phyloP scores from a whole-genome alignment of 2,113 vertebrate species.

The Loxodonta africana region DNA sequence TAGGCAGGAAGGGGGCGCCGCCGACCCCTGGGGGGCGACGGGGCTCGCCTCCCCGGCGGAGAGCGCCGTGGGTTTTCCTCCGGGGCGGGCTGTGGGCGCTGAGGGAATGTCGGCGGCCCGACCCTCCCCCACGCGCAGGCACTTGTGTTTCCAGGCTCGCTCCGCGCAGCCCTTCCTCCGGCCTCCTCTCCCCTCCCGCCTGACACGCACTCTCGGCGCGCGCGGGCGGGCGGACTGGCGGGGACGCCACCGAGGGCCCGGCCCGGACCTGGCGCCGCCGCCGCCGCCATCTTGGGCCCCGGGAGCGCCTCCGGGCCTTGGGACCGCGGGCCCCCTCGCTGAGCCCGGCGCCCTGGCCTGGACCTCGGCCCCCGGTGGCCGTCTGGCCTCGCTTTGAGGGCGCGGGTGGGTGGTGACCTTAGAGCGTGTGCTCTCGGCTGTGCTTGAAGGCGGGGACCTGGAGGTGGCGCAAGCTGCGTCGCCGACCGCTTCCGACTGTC shows the following conservation, averaged over 20 bases:
- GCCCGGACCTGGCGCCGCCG: slow-evolving; percentile 62
- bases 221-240: neutral
- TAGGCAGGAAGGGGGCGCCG: slow-evolving; percentile 80
- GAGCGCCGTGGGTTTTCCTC: neutral
- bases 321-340: neutral
- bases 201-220: slow-evolving; percentile 10
- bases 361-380: neutral
- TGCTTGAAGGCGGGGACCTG: neutral
- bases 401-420: neutral
- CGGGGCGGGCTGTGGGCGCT: neutral
- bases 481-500: neutral
- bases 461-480: neutral
- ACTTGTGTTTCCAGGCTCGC: neutral
- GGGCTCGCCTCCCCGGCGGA: slow-evolving; percentile 36
- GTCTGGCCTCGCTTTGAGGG: neutral
- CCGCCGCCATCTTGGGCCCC: slow-evolving; percentile 85
- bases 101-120: neutral
- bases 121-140: slow-evolving; percentile 70
- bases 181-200: neutral
- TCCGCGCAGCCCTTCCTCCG: neutral
- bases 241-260: neutral
- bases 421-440: neutral
- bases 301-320: slow-evolving; percentile 42
- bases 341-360: neutral
- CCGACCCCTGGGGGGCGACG: neutral